Percentiles rank a stretch among this genome's conserved stretches.
phyloP scores from a whole-genome alignment of 2,888 invertebrate species.

The Caenorhabditis zanzibari region DNA sequence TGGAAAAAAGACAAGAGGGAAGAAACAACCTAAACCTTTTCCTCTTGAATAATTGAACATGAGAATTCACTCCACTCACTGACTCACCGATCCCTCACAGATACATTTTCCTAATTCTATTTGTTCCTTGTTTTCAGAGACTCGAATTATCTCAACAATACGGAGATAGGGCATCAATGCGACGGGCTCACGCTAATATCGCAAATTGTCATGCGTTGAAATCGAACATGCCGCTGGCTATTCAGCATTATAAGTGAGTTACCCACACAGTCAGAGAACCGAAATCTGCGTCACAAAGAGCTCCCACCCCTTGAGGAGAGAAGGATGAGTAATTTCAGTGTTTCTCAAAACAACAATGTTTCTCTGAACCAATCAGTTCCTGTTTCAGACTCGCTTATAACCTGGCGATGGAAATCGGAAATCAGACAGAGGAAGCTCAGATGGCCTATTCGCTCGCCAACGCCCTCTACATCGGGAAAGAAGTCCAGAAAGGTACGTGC shows the following conservation, averaged over 20 bases:
- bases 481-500: slow-evolving; percentile 61
- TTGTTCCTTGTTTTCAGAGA: slow-evolving; percentile 53
- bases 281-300: slow-evolving; percentile 1
- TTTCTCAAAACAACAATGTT: neutral
- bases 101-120: neutral
- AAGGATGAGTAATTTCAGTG: slow-evolving; percentile 19
- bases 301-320: neutral
- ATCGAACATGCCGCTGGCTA: slow-evolving; percentile 61
- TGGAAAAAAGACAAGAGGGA: slow-evolving; percentile 1
- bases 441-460: slow-evolving; percentile 68
- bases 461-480: slow-evolving; percentile 64
- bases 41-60: slow-evolving; percentile 25
- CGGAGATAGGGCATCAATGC: slow-evolving; percentile 62
- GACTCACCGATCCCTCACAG: slow-evolving; percentile 23
- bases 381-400: slow-evolving; percentile 60
- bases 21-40: slow-evolving; percentile 12
- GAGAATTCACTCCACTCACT: slow-evolving; percentile 1
- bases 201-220: slow-evolving; percentile 68
- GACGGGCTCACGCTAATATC: slow-evolving; percentile 67
- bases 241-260: slow-evolving; percentile 68
- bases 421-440: slow-evolving; percentile 60
- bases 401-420: slow-evolving; percentile 57
- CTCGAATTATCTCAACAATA: slow-evolving; percentile 69
- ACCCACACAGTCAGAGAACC: neutral
- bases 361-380: neutral